phyloP scores from a whole-genome alignment of 2,888 invertebrate genomes.

The Dicyrtoma fusca region DNA sequence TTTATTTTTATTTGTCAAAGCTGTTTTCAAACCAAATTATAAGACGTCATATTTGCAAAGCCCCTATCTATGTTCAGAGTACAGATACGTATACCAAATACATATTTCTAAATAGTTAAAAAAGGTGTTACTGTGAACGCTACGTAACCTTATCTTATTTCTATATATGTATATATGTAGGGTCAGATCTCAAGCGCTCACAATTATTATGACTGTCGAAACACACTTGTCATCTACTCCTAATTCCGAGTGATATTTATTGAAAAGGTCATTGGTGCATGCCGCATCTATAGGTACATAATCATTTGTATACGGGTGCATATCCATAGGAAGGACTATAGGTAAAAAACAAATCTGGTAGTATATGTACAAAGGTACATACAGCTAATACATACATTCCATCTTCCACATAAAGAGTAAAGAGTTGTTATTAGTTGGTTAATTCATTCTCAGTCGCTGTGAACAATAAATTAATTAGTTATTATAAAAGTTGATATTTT shows the following conservation, averaged over 20 bases:
- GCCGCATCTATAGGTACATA: too few species aligned
- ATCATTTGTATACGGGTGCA: too few species aligned
- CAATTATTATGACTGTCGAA: constrained; percentile 16
- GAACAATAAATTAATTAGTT: too few species aligned
- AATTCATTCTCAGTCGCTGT: too few species aligned
- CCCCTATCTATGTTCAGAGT: background rate
- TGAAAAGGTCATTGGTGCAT: constrained; percentile 24
- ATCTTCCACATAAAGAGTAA: background rate
- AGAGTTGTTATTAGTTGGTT: too few species aligned
- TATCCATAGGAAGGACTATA: too few species aligned
- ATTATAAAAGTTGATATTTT: too few species aligned
- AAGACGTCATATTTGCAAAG: too few species aligned
- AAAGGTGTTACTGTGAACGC: background rate
- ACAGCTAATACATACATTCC: constrained; percentile 3
- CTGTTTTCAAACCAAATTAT: too few species aligned
- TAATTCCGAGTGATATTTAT: constrained; percentile 25
- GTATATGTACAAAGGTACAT: too few species aligned
- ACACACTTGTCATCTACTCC: constrained; percentile 21
- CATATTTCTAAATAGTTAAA: background rate
- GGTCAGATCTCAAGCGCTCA: background rate
- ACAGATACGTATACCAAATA: background rate
- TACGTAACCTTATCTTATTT: background rate
- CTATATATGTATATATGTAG: background rate
- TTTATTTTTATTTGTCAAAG: too few species aligned
- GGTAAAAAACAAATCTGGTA: too few species aligned